phyloP scores from a whole-genome alignment of 2,888 invertebrate species.

The Campoplex capitator region DNA sequence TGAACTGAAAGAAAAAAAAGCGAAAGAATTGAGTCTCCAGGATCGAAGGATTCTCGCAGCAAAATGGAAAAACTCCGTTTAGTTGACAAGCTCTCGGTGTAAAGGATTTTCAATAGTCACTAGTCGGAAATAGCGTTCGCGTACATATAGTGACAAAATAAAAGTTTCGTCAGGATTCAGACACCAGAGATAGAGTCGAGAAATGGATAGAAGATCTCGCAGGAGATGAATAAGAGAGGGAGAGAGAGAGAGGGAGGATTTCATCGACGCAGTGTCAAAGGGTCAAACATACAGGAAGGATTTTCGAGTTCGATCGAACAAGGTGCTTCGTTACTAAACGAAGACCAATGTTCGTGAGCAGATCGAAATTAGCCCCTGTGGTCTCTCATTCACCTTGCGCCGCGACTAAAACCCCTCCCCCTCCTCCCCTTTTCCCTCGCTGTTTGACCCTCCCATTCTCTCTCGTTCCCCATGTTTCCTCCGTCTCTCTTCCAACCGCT shows the following conservation, averaged over 20 bases:
- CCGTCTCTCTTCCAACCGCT: slow-evolving; percentile 47
- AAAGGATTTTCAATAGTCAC: slow-evolving; percentile 20
- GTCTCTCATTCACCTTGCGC: slow-evolving; percentile 71
- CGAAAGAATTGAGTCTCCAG: neutral
- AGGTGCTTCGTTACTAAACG: slow-evolving; percentile 47
- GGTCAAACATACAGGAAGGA: slow-evolving; percentile 37
- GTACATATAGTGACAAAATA: slow-evolving; percentile 11
- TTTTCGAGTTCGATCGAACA: slow-evolving; percentile 8
- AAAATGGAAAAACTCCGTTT: neutral
- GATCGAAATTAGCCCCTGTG: slow-evolving; percentile 77
- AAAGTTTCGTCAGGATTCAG: slow-evolving; percentile 24
- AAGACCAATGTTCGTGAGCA: slow-evolving; percentile 67
- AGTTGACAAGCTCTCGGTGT: neutral
- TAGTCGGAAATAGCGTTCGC: neutral
- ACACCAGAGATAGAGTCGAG: neutral
- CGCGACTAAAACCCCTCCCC: neutral
- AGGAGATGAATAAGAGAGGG: neutral
- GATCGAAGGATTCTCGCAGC: neutral
- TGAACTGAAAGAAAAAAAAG: neutral
- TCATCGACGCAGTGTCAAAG: slow-evolving; percentile 64
- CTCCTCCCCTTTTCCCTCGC: neutral
- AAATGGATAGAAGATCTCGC: neutral
- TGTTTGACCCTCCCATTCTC: neutral
- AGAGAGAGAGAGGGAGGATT: slow-evolving; percentile 25
- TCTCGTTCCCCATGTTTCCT: neutral